Evolutionary conservation across 2,113 vertebrate genomes (phyloP).

Genomic region (Proterorhinus semilunaris): DNA sequence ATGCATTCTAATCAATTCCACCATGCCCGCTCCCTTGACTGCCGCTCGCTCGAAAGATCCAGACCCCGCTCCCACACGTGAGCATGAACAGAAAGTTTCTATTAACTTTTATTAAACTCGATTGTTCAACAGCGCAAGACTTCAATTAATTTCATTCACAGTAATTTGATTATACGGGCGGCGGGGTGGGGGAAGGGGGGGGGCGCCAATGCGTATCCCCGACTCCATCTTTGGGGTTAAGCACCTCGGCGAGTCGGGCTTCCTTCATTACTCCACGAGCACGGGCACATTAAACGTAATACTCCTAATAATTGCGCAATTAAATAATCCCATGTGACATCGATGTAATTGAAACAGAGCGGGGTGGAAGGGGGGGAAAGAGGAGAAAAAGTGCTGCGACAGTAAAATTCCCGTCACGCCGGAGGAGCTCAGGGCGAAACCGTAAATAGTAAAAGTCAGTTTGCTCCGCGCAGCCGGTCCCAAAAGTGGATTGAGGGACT

Average conservation of each 20-base stretch:
- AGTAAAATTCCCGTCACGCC: constrained; percentile 40
- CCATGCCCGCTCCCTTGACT: constrained; percentile 7
- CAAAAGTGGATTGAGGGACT: constrained; percentile 10
- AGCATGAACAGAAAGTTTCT: constrained; percentile 64
- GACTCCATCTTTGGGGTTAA: constrained; percentile 62
- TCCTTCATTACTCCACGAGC: constrained; percentile 57
- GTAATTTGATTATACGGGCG: constrained; percentile 69
- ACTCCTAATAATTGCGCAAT: constrained; percentile 68
- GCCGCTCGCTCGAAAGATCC: constrained; percentile 13
- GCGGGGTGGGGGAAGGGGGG: constrained; percentile 37
- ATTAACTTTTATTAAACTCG: constrained; percentile 68
- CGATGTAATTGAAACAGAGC: constrained; percentile 49
- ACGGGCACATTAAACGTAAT: constrained; percentile 59
- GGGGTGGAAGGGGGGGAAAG: no score
- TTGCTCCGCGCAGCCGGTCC: constrained; percentile 6
- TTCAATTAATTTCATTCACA: constrained; percentile 71
- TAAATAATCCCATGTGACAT: constrained; percentile 58
- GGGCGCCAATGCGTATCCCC: constrained; percentile 56
- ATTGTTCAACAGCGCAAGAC: constrained; percentile 51
- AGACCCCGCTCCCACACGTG: constrained; percentile 15
- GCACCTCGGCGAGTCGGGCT: constrained; percentile 58
- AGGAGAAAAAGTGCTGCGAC: constrained; percentile 28
- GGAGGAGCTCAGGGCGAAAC: constrained; percentile 26
- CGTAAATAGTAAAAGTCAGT: constrained; percentile 35
- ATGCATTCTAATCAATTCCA: not conserved